Conservation (phyloP, 2,797 vertebrate genomes). For the Phoxinus dragarum region DNA sequence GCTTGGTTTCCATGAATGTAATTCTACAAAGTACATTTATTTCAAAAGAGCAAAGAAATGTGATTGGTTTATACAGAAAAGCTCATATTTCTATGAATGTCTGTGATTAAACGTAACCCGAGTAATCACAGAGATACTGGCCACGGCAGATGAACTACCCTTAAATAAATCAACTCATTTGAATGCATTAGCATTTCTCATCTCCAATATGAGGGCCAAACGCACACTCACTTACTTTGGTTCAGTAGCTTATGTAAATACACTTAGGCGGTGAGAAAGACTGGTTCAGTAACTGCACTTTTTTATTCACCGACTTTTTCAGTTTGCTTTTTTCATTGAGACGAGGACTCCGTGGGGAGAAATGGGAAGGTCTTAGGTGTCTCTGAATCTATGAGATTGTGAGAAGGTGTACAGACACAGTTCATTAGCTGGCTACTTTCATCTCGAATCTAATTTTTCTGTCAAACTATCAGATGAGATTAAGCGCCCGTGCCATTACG, state of each 20-base stretch:
- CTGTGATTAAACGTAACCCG: not conserved
- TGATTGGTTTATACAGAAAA: not conserved
- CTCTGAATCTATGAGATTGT: constrained; percentile 23
- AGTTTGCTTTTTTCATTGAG: constrained; percentile 28
- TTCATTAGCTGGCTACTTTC: constrained; percentile 54
- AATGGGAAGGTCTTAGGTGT: not conserved
- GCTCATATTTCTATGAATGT: constrained; percentile 8
- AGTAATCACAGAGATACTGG: constrained; percentile 17
- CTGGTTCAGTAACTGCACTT: constrained; percentile 13
- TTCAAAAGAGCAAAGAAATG: not conserved
- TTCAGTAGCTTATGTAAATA: constrained; percentile 33
- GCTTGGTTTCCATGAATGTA: not conserved
- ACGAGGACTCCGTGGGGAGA: not conserved
- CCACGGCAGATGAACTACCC: constrained; percentile 13
- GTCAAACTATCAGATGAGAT: constrained; percentile 57
- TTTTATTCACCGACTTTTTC: constrained; percentile 21
- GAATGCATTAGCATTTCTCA: not conserved
- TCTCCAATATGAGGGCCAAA: constrained; percentile 3
- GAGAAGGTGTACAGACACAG: constrained; percentile 37
- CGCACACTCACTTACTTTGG: not conserved
- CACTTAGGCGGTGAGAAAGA: constrained; percentile 14
- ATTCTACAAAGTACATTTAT: constrained; percentile 1
- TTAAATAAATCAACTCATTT: constrained; percentile 24
- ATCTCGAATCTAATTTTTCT: constrained; percentile 50
- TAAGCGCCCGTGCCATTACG: constrained; percentile 48